Evolutionary conservation across 2,888 invertebrate genomes (phyloP).

Genomic region (Rhorus exstirpatorius): DNA sequence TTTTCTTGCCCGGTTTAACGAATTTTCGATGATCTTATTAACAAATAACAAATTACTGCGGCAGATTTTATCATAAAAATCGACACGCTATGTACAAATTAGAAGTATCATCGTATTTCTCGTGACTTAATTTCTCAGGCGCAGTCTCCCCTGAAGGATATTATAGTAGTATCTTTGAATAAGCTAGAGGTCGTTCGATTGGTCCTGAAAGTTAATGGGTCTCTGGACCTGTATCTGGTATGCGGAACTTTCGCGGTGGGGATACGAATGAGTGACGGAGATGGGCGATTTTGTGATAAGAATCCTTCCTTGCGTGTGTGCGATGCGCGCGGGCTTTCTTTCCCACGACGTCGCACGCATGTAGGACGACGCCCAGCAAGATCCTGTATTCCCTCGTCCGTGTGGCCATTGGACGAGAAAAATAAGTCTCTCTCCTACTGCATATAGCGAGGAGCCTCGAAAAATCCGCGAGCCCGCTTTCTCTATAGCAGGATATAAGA

Average conservation of each 20-base stretch:
- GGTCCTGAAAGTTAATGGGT: too few species aligned
- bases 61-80: too few species aligned
- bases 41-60: too few species aligned
- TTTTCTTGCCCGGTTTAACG: too few species aligned
- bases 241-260: neutral
- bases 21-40: too few species aligned
- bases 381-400: constrained; percentile 18
- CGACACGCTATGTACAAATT: too few species aligned
- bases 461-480: constrained; percentile 30
- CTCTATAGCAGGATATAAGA: constrained; percentile 37
- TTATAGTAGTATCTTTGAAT: too few species aligned
- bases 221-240: neutral
- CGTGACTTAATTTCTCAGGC: too few species aligned
- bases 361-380: constrained; percentile 53
- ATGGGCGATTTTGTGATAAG: neutral
- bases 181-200: too few species aligned
- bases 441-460: constrained; percentile 55
- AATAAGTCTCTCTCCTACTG: constrained; percentile 52
- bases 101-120: too few species aligned
- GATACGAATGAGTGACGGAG: neutral
- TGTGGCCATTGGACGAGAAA: constrained; percentile 64
- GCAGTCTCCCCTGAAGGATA: too few species aligned
- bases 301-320: neutral
- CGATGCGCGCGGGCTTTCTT: constrained; percentile 20
- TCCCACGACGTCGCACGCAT: constrained; percentile 30